Base-by-base conservation (phyloP, 2,888 invertebrate genomes). In the Protonemura montana region DNA sequence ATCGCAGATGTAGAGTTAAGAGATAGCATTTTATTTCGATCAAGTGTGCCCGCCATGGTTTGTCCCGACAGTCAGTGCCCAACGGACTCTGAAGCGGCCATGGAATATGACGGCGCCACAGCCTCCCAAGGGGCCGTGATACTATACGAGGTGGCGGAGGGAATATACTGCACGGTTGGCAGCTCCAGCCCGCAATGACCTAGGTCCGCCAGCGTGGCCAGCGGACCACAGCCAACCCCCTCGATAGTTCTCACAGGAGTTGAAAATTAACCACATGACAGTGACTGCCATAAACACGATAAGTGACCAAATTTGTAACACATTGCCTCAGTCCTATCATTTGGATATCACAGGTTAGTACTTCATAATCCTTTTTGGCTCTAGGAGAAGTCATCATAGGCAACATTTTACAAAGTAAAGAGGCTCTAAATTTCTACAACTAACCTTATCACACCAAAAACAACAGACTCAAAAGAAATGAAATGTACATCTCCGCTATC, bases 311-410 rank as follows among this genome's bases (percentile, higher is more conserved):
- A 10, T 59, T 1, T 35, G 35, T 59, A 21, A 59, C 59, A 59
- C 6, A 21, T 59, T 87, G 87, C 88, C 87, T 91, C 91, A 91
- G 91, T 88, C 90, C 91, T 91, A 91, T 91, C 91, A 91, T 90
- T 90, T 87, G 80, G 88, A 88, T 87, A 89, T 89, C 90, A 90
- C 84, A 59, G 76, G 42, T 76, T 76, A 82, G 83, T 81, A 87
- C 41, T 87, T 87, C 88, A 88, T 86, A 87, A 87, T 88, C 88
- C 88, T 88, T 87, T 83, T 88, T 88, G 88, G 88, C 88, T 89
- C 88, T 88, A 77, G 41, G n/a, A 82, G 77, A 28, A 85, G 35
- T 35, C 86, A 87, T 87, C 86, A 85, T 42, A 5, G 42, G 86
- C 27, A 85, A 59, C 13, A 35, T n/a, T n/a, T n/a, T 35, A 35